phyloP scores from a whole-genome alignment of 1,140 invertebrate species.

The Atta cephalotes region DNA sequence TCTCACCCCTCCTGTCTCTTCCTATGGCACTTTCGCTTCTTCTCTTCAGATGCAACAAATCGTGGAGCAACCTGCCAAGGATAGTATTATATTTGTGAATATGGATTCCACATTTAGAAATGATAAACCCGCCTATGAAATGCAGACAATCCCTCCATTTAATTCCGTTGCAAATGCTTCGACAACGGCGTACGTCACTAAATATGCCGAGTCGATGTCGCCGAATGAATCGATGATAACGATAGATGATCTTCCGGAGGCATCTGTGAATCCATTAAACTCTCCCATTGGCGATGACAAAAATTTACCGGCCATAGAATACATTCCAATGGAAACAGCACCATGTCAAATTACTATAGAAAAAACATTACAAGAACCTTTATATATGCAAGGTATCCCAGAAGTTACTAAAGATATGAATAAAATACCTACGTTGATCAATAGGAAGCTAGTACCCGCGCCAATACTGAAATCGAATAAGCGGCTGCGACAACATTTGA shows the following conservation, averaged over 20 bases:
- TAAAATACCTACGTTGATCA: constrained; percentile 79
- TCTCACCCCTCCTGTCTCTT: background rate
- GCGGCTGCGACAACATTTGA: constrained; percentile 70
- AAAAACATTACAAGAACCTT: constrained; percentile 58
- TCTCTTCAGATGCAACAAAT: constrained; percentile 12
- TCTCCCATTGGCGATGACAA: background rate
- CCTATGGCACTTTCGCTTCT: constrained; percentile 10
- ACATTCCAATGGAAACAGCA: constrained; percentile 63
- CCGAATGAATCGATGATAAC: constrained; percentile 53
- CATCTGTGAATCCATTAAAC: constrained; percentile 69
- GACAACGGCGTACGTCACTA: background rate
- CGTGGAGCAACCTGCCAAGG: background rate
- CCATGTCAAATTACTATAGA: background rate
- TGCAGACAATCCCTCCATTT: background rate
- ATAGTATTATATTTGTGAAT: background rate
- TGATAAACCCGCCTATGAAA: constrained; percentile 9
- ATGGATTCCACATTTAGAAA: background rate
- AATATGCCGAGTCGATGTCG: constrained; percentile 30
- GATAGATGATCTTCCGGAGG: constrained; percentile 75
- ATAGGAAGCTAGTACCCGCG: constrained; percentile 75
- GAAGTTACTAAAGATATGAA: constrained; percentile 76
- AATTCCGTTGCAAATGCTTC: background rate
- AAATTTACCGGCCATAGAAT: constrained; percentile 62
- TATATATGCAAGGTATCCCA: constrained; percentile 77
- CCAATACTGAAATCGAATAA: constrained; percentile 78